These are phyloP conservation scores for Dunckerocampus dactyliophorus DNA, from an alignment of 2,113 vertebrate species.

Conservation along the genomic window DNA sequence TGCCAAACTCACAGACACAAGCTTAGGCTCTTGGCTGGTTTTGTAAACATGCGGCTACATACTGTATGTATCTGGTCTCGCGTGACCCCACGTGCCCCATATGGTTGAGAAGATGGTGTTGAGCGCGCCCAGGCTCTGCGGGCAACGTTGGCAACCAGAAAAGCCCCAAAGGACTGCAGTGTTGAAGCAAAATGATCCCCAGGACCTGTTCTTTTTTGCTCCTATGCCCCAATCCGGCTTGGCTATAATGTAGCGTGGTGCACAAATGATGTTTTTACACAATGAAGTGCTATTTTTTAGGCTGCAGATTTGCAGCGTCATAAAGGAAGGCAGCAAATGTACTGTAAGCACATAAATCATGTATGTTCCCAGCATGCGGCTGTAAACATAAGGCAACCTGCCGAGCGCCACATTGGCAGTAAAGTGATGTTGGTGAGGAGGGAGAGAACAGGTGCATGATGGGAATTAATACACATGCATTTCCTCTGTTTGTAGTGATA, in stretches of 20 bases:
- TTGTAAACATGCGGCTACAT: constrained; percentile 26
- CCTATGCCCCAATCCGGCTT: constrained; percentile 32
- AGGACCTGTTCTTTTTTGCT: constrained; percentile 34
- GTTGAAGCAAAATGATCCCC: constrained; percentile 45
- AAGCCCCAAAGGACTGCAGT: constrained; percentile 46
- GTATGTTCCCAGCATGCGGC: constrained; percentile 10
- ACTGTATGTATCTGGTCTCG: no score
- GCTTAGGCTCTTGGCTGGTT: constrained; percentile 51
- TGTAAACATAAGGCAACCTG: constrained; percentile 8
- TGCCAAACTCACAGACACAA: constrained; percentile 57
- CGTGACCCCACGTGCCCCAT: constrained; percentile 63
- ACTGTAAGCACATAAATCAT: constrained; percentile 15
- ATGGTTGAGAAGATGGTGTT: constrained; percentile 65
- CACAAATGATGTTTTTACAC: constrained; percentile 18
- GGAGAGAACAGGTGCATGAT: constrained; percentile 1
- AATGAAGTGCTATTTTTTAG: constrained; percentile 8
- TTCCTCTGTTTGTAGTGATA: neutral
- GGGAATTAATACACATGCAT: constrained; percentile 3
- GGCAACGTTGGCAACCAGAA: constrained; percentile 58
- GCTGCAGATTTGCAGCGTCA: constrained; percentile 1
- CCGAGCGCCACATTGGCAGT: constrained; percentile 4
- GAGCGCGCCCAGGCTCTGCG: constrained; percentile 50
- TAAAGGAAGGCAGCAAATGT: constrained; percentile 4
- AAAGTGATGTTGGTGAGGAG: constrained; percentile 10
- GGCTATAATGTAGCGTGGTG: constrained; percentile 28